Percentiles rank a stretch among this genome's conserved stretches.
phyloP scores from a whole-genome alignment of 35 echinoderm and acorn worm genomes.

The Lytechinus variegatus region DNA sequence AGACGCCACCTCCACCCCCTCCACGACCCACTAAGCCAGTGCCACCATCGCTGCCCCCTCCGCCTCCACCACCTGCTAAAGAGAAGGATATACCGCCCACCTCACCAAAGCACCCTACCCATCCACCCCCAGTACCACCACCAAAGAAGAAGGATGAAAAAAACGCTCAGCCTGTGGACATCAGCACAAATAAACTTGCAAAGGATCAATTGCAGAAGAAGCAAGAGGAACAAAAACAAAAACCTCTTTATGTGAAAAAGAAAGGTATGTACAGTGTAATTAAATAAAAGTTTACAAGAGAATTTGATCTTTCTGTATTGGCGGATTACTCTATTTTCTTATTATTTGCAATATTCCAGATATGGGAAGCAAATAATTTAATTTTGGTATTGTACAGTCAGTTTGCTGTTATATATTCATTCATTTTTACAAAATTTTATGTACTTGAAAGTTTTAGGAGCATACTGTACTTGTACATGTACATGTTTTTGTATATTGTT shows the following conservation, averaged over 20 bases:
- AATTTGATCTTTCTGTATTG: too few species aligned
- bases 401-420: too few species aligned
- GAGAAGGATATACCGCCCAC: slow-evolving; percentile 27
- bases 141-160: slow-evolving; percentile 13
- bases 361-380: too few species aligned
- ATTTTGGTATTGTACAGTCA: too few species aligned
- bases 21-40: background rate
- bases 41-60: background rate
- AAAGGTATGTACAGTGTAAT: background rate
- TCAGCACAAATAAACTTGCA: background rate
- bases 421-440: too few species aligned
- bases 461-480: too few species aligned
- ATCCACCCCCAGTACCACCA: slow-evolving; percentile 37
- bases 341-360: too few species aligned
- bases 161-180: background rate
- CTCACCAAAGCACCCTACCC: slow-evolving; percentile 31
- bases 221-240: slow-evolving; percentile 43
- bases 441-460: too few species aligned
- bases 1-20: background rate
- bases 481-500: too few species aligned
- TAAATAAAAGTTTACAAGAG: too few species aligned
- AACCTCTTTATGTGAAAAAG: background rate
- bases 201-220: slow-evolving; percentile 48
- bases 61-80: slow-evolving; percentile 17
- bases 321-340: too few species aligned